Evolutionary conservation across 2,888 invertebrate genomes (phyloP).

Genomic region (Schrankia costaestrigalis): DNA sequence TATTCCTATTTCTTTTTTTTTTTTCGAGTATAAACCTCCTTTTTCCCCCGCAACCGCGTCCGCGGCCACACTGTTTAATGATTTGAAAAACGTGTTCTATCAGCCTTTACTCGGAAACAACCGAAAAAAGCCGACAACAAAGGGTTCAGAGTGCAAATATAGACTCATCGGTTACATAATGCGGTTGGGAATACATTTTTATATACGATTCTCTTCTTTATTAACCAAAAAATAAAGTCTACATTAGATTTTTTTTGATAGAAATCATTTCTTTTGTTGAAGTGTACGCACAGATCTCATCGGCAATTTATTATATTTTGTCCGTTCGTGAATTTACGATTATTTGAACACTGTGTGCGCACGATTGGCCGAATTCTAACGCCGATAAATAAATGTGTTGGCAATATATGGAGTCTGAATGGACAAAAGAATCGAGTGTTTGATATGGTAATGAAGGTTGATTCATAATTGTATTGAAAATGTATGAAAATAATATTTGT

Average conservation of each 20-base stretch:
- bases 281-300: constrained; percentile 75
- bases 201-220: constrained; percentile 43
- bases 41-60: constrained; percentile 53
- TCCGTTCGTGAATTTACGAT: constrained; percentile 77
- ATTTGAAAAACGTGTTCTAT: constrained; percentile 82
- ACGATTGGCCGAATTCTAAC: constrained; percentile 73
- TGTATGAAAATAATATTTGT: constrained; percentile 9
- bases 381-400: constrained; percentile 63
- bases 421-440: constrained; percentile 28
- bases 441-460: constrained; percentile 29
- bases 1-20: constrained; percentile 46
- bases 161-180: constrained; percentile 52
- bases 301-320: constrained; percentile 81
- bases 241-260: constrained; percentile 21
- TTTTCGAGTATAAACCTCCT: constrained; percentile 44
- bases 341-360: constrained; percentile 73
- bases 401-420: constrained; percentile 32
- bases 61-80: constrained; percentile 79
- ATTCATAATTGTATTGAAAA: constrained; percentile 27
- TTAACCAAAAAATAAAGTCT: constrained; percentile 16
- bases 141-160: constrained; percentile 77
- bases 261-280: constrained; percentile 40
- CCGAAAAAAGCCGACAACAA: constrained; percentile 78
- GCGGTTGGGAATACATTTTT: constrained; percentile 7
- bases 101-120: constrained; percentile 78